These are phyloP conservation scores for Clostera curtula DNA, from an alignment of 2,888 invertebrate species.

Conservation along the genomic window DNA sequence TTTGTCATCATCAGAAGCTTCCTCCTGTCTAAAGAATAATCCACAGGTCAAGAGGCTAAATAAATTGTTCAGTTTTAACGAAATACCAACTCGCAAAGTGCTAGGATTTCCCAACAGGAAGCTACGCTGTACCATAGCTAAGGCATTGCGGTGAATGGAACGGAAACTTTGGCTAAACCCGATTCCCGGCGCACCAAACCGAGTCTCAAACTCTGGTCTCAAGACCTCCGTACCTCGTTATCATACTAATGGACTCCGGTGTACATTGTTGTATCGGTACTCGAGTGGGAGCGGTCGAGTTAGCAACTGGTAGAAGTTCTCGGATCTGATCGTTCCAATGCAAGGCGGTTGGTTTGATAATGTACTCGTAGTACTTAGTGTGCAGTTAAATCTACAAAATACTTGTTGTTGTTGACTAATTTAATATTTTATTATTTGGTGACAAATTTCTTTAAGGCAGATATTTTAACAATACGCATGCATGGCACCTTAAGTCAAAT, in stretches of 20 bases:
- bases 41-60: too few relatives aligned
- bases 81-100: too few relatives aligned
- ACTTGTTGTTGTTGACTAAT: too few relatives aligned
- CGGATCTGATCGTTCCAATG: not conserved
- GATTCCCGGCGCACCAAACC: constrained; percentile 17
- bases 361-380: too few relatives aligned
- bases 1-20: too few relatives aligned
- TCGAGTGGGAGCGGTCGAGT: constrained; percentile 12
- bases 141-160: constrained; percentile 15
- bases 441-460: too few relatives aligned
- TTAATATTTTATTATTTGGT: too few relatives aligned
- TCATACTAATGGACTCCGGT: constrained; percentile 48
- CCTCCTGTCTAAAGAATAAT: too few relatives aligned
- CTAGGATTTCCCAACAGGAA: constrained; percentile 1
- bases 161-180: constrained; percentile 16
- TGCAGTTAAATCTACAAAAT: too few relatives aligned
- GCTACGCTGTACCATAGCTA: constrained; percentile 1
- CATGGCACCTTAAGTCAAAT: too few relatives aligned
- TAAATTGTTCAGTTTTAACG: too few relatives aligned
- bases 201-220: constrained; percentile 17
- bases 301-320: constrained; percentile 4
- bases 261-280: constrained; percentile 34
- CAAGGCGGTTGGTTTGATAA: not conserved
- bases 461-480: too few relatives aligned
- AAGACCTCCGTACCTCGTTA: constrained; percentile 35